Evolutionary conservation across 2,797 vertebrate genomes (phyloP).

Genomic region (Oreortyx pictus): DNA sequence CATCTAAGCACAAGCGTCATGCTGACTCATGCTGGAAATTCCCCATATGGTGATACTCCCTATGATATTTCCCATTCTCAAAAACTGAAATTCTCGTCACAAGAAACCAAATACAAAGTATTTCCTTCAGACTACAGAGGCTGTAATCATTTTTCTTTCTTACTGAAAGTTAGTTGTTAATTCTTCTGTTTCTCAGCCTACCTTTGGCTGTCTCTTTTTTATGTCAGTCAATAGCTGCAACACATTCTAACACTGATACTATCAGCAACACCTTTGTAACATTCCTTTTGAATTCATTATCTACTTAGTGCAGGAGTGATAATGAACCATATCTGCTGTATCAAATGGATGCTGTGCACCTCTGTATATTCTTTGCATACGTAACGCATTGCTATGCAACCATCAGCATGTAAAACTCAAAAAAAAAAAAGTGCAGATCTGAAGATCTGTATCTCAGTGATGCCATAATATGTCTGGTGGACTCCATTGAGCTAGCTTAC

Average conservation of each 20-base stretch:
- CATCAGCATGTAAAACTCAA: not conserved
- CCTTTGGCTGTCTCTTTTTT: not conserved
- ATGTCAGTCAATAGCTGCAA: not conserved
- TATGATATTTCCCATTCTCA: not conserved
- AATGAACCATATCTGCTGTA: not conserved
- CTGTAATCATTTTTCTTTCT: not conserved
- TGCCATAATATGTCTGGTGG: not conserved
- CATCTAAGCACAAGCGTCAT: not conserved
- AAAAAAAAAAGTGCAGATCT: not conserved
- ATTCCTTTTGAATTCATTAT: not conserved
- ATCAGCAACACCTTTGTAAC: slow-evolving; percentile 13
- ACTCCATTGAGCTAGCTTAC: not conserved
- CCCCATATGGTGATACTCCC: not conserved
- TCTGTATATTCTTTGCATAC: not conserved
- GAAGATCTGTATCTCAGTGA: not conserved
- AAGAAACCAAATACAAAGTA: not conserved
- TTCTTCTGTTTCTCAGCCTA: not conserved
- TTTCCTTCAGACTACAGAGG: not conserved
- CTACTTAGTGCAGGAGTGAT: not conserved
- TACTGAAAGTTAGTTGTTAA: not conserved
- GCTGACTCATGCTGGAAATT: slow-evolving; percentile 24
- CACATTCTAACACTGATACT: not conserved
- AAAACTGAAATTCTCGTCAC: not conserved
- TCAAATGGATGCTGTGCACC: not conserved
- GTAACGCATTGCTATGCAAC: not conserved